phyloP scores from a whole-genome alignment of 2,113 vertebrate genomes.

The Lynx canadensis region DNA sequence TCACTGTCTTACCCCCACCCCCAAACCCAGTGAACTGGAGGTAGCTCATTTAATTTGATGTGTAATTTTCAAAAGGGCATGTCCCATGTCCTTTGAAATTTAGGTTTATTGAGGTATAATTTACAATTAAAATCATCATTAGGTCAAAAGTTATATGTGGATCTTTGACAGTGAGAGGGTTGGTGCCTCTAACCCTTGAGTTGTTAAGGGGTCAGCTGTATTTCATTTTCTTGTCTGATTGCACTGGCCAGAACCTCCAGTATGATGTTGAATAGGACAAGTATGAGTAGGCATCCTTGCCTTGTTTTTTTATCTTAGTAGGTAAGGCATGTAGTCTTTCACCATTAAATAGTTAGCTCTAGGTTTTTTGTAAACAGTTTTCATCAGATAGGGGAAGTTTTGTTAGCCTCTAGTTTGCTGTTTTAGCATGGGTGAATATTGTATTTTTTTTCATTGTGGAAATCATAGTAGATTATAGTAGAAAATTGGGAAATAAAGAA shows the following conservation, averaged over 20 bases:
- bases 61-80: neutral
- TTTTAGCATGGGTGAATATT: neutral
- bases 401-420: neutral
- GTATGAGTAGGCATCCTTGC: neutral
- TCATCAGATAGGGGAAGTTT: neutral
- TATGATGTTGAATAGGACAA: neutral
- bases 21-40: neutral
- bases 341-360: neutral
- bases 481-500: neutral
- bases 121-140: neutral
- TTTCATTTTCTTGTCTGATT: conserved; percentile 3
- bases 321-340: neutral
- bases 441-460: neutral
- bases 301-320: neutral
- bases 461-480: neutral
- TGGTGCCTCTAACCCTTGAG: neutral
- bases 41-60: conserved; percentile 3
- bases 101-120: neutral
- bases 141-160: neutral
- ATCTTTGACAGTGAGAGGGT: neutral
- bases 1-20: neutral
- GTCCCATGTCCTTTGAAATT: conserved; percentile 5
- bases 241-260: neutral
- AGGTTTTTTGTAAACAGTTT: neutral
- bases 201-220: neutral